Percentiles rank a stretch among this genome's conserved stretches.
These are phyloP conservation scores for Notolepis coatsorum DNA, from an alignment of 2,797 vertebrate species.

Conservation along the genomic window DNA sequence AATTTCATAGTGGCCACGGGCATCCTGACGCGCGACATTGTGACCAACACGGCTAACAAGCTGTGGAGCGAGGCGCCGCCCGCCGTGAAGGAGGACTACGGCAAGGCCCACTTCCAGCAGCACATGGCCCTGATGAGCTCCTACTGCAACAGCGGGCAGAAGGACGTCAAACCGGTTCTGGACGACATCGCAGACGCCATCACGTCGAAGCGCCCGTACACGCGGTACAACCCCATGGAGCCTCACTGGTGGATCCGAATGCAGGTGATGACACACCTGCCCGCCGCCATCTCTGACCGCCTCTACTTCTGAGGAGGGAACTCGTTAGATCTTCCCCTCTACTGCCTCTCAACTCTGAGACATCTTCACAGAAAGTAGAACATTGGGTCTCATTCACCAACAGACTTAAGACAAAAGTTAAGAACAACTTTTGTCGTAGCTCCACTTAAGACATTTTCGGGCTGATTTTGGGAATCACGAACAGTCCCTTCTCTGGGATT, in stretches of 20 bases:
- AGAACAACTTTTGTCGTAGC: too few species aligned
- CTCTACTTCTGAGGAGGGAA: conserved; percentile 78
- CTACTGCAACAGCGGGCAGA: conserved; percentile 80
- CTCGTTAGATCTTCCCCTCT: too few species aligned
- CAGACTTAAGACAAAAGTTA: too few species aligned
- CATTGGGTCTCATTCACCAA: too few species aligned
- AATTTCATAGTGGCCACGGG: conserved; percentile 88
- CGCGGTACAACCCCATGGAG: conserved; percentile 86
- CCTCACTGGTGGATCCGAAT: conserved; percentile 87
- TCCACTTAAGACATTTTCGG: too few species aligned
- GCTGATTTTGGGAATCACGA: too few species aligned
- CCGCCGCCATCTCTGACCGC: conserved; percentile 82
- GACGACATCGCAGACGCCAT: conserved; percentile 84
- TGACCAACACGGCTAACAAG: conserved; percentile 76
- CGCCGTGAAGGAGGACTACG: conserved; percentile 82
- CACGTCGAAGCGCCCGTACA: conserved; percentile 77
- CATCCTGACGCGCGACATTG: conserved; percentile 78
- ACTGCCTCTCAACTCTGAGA: too few species aligned
- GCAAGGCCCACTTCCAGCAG: conserved; percentile 78
- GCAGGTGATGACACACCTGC: conserved; percentile 86
- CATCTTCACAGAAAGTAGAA: too few species aligned
- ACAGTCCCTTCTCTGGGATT: too few species aligned
- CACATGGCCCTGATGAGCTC: conserved; percentile 82
- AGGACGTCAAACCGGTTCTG: conserved; percentile 76
- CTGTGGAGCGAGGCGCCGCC: conserved; percentile 82